Base-by-base conservation (phyloP, 2,797 vertebrate species). In the Anableps anableps region DNA sequence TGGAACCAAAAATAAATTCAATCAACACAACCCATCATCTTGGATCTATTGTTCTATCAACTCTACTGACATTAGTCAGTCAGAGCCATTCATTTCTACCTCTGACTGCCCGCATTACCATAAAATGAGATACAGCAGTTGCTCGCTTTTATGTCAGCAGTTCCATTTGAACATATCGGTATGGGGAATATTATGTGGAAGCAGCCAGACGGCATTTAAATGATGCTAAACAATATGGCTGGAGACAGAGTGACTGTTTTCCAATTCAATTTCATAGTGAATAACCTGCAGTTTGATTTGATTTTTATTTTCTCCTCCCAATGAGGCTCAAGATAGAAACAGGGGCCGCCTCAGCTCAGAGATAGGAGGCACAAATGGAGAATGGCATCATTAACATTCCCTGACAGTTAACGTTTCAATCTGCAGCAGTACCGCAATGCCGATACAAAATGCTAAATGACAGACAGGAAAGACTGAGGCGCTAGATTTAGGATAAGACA, bases 231-330 rank as follows among this genome's bases (percentile, higher is more conserved):
- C 94, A 95, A 95, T 93, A 91, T 79, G 87, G 80, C 84, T 87
- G 91, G 91, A 94, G 94, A 94, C 88, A 87, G 88, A 88, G 85
- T 83, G 87, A 88, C 91, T 93, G 91, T 92, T 95, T 94, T 93
- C 90, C 91, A 93, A 92, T 95, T 95, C 95, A 93, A 95, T 96
- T 95, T 95, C 90, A 92, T 92, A 93, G 91, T 93, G 91, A 95
- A 94, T 95, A 95, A 96, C 94, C 93, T 93, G 94, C 73, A 11
- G 88, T 94, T 94, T 87, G 92, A 93, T 94, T 94, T 86, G 92
- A 93, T 94, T 94, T 87, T 86, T 80, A 91, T 90, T 92, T 83
- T 89, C 48, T 84, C 75, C 84, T 66, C 79, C 89, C 76, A 50
- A 64, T 43, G 70, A 43, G 80, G 74, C 81, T 82, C 16, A 26